These are phyloP conservation scores for Ciona savignyi DNA, from an alignment of 23 tunicate genomes.

Conservation along the genomic window DNA sequence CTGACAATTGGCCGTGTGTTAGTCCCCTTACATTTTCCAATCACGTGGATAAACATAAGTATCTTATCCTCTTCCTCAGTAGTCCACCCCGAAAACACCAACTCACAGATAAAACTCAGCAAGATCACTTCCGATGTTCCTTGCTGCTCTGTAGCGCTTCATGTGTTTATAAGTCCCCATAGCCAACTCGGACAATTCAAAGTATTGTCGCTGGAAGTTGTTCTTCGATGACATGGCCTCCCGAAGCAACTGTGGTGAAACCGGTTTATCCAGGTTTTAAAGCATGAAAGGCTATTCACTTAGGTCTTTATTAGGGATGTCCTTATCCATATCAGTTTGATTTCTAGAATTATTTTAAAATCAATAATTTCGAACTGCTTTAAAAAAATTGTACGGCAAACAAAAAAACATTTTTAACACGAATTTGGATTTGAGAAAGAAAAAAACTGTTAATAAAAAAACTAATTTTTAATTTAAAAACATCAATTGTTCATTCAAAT, in stretches of 20 bases:
- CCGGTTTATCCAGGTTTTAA: too few species aligned
- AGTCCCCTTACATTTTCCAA: too few species aligned
- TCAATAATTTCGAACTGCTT: too few species aligned
- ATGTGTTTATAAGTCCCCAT: constrained; percentile 95
- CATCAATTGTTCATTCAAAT: too few species aligned
- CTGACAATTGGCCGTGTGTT: too few species aligned
- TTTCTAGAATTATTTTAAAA: too few species aligned
- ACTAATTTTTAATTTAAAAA: not conserved
- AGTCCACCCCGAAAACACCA: too few species aligned
- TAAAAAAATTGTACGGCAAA: not conserved
- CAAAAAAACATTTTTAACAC: not conserved
- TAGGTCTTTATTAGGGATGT: too few species aligned
- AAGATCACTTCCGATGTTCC: constrained; percentile 63
- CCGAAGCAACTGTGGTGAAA: constrained; percentile 42
- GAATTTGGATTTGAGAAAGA: not conserved
- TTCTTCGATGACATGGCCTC: constrained; percentile 89
- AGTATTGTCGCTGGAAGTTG: constrained; percentile 68
- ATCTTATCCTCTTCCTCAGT: too few species aligned
- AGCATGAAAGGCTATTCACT: too few species aligned
- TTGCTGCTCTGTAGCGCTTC: constrained; percentile 59
- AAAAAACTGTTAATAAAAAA: not conserved
- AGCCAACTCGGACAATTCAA: constrained; percentile 78
- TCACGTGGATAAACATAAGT: too few species aligned
- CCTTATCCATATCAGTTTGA: too few species aligned
- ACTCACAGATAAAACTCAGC: constrained; percentile 84